Base-by-base conservation (phyloP, 2,113 vertebrate genomes). In the Eurypyga helias region DNA sequence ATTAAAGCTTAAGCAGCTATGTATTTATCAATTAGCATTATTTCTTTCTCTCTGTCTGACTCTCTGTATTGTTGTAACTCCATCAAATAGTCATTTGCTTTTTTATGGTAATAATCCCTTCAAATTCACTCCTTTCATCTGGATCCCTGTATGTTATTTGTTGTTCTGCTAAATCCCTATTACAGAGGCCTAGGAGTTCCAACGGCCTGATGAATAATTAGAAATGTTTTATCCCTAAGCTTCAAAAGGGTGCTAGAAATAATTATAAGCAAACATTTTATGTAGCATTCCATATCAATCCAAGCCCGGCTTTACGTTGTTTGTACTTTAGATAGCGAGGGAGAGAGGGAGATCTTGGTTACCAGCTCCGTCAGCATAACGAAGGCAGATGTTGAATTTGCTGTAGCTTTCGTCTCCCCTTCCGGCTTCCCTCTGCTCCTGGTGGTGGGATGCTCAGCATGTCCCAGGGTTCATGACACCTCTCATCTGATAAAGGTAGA, bases 221-320 rank as follows among this genome's bases (percentile, higher is more conserved):
- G 98, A 98, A 98, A 98, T 98, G 97, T 97, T 98, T 98, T 98
- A 98, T 98, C 97, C 97, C 84, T 90, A 69, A 97, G 93, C 98
- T 98, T 98, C 98, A 98, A 98, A 98, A 97, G 98, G 96, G 97
- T 98, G 97, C 97, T 98, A 98, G 98, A 98, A 98, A 98, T 98
- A 98, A 98, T 98, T 98, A 98, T 98, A 98, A 98, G 97, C 96
- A 98, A 98, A 98, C 96, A 98, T 98, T 97, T 98, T 98, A 96
- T 98, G 95, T 97, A 93, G 93, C 81, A 94, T 97, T 96, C 93
- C 41, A 1, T 97, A 97, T 98, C 98, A 98, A 96, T 96, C 72
- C 97, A 94, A 92, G 92, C 92, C 97, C 7, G 38, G 96, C 91
- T 98, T 97, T 95, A 89, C 8, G 34, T 75, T 97, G 87, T 97